Evolutionary conservation across 2,113 vertebrate genomes (phyloP), one percentile per base, ranked within the genome.

Genomic region (Paratilapia polleni): DNA sequence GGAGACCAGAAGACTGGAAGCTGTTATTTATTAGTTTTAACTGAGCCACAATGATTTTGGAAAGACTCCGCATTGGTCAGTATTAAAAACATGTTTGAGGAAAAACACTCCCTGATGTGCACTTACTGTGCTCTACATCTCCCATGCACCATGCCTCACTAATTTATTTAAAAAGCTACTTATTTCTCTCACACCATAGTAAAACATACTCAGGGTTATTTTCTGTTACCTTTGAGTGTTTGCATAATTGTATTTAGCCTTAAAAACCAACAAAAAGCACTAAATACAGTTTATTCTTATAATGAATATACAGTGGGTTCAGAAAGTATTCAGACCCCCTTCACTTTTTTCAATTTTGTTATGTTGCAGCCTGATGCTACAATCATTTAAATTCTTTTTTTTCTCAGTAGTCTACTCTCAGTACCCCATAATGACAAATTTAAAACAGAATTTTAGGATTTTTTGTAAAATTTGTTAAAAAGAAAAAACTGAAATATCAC

Each of bases 1-100:
- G 1, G 11, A 20, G 82, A 68, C 22, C 77, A 77, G 68, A 47
- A 62, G 77, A 62, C 78, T 49, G 43, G 58, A 86, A 86, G 17
- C 70, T 89, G 84, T 83, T 88, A 85, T 82, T 66, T 83, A 63
- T 81, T 56, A 58, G 57, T 47, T 76, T 77, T 28, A 61, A 70
- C 54, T 78, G 47, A 78, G 75, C 75, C 84, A 58, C 22, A 61
- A 38, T 79, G 54, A 76, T 82, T 38, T 28, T 63, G 61, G 17
- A 77, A 82, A 22, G 24, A 38, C 62, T 81, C 24, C 58, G 57
- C 68, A 63, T 83, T 82, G 80, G 62, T 74, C 56, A 77, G 15
- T 26, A 59, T 56, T 24, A n/a, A 59, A 66, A 43, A 7, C 12
- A 58, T 43, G 11, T 0, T 7, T 68, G 19, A n/a, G 38, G 3